Evolutionary conservation across 2,888 invertebrate species (phyloP), one percentile per base, ranked within the genome.

Genomic region (Eremobia ochroleuca): DNA sequence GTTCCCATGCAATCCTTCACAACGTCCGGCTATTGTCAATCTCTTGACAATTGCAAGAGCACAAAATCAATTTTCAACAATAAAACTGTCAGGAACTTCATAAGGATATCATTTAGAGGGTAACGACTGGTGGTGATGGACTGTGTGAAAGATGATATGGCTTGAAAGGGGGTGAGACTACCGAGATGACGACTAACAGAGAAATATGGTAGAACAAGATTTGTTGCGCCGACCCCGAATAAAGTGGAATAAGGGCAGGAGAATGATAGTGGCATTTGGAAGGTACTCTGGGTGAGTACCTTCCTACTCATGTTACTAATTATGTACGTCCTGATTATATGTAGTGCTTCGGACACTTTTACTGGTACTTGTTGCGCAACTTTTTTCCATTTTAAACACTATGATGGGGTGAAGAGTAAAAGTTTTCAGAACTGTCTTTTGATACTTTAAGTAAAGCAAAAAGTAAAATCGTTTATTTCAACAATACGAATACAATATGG

Each of bases 11-110:
- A 15, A 73, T 64, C 66, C 66, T 70, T 73, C 62, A 70, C 49
- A 34, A 82, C 37, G 0, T 77, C 73, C 82, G 58, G 21, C 67
- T 58, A 73, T 82, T 82, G 73, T 82, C 40, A 43, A 31, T 43
- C 25, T 49, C 25, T 46, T 65, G 37, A 66, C 58, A 55, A 70
- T 73, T 52, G 28, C n/a, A n/a, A 77, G 25, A 58, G 21, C n/a
- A 72, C 13, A 52, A 70, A 55, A 75, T 65, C 58, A 43, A 72
- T 76, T 75, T 66, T 59, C n/a, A 62, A 73, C 66, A 77, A 43
- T n/a, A 28, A 28, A 46, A 59, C 25, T 69, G 6, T 67, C 18
- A 65, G 1, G 31, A 43, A 34, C 43, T 34, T 37, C 8, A 55
- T 31, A 43, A 52, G 43, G 68, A 52, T 55, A 37, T 37, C 4